Conservation (phyloP, 2,113 vertebrate species). For the Lynx canadensis region DNA sequence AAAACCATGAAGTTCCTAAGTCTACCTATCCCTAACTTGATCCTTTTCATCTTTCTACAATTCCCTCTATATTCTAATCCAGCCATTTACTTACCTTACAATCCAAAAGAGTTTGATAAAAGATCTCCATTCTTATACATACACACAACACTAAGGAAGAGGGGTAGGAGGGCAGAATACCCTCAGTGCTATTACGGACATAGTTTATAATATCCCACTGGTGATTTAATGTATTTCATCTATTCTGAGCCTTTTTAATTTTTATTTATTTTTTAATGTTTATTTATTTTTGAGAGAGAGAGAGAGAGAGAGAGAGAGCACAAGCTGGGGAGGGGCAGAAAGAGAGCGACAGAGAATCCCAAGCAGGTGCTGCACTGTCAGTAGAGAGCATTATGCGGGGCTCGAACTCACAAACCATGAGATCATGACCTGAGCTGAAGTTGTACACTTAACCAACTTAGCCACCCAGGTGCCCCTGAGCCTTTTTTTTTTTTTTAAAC, state of each 20-base stretch:
- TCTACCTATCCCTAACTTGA: not conserved
- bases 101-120: not conserved
- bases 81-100: not conserved
- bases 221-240: conserved; percentile 15
- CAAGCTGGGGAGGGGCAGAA: no score
- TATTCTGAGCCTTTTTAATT: not conserved
- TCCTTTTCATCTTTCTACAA: not conserved
- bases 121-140: not conserved
- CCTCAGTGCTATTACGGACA: not conserved
- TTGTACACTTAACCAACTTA: no score
- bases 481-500: not conserved
- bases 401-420: no score
- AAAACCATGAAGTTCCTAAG: not conserved
- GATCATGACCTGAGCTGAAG: no score
- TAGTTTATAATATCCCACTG: not conserved
- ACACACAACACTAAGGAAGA: not conserved
- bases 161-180: not conserved
- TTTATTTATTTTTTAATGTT: no score
- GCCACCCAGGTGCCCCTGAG: no score
- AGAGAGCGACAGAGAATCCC: no score
- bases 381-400: no score
- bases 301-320: no score
- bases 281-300: no score
- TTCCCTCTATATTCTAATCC: not conserved
- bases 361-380: no score